Evolutionary conservation across 2,113 vertebrate species (phyloP).

Genomic region (Lanius collurio): DNA sequence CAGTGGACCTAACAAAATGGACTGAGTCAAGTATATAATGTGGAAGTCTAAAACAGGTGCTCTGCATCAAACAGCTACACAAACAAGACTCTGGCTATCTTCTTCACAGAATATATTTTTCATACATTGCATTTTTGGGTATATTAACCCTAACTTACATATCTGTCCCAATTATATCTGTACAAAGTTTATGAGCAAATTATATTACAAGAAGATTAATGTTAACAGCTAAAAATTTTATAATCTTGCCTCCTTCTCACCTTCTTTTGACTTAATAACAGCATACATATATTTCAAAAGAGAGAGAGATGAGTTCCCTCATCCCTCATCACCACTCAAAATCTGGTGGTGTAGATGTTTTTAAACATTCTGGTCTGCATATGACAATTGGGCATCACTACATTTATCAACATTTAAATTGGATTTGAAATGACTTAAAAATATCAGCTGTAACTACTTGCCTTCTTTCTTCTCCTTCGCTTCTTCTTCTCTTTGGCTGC

Average conservation of each 20-base stretch:
- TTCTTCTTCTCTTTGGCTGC: slow-evolving; percentile 98
- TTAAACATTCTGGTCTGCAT: not conserved
- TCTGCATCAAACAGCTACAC: not conserved
- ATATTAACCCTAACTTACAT: not conserved
- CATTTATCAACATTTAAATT: not conserved
- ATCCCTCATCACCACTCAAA: too few species aligned
- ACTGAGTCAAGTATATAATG: not conserved
- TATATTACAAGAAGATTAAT: not conserved
- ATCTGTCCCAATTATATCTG: not conserved
- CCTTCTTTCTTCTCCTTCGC: slow-evolving; percentile 91
- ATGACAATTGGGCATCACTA: not conserved
- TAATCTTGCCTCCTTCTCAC: not conserved
- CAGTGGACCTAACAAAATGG: not conserved
- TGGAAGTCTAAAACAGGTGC: not conserved
- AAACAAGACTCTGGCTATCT: not conserved
- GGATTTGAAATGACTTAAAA: not conserved
- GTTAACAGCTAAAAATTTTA: not conserved
- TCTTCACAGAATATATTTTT: not conserved
- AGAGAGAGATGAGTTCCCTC: not conserved
- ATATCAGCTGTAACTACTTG: slow-evolving; percentile 29
- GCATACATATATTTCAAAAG: not conserved
- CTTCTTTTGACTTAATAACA: not conserved
- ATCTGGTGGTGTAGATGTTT: not conserved
- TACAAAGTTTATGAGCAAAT: not conserved
- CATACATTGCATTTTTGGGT: not conserved